Evolutionary conservation across 1,140 invertebrate genomes (phyloP), one percentile per base, ranked within the genome.

Genomic region (Heliothis virescens): DNA sequence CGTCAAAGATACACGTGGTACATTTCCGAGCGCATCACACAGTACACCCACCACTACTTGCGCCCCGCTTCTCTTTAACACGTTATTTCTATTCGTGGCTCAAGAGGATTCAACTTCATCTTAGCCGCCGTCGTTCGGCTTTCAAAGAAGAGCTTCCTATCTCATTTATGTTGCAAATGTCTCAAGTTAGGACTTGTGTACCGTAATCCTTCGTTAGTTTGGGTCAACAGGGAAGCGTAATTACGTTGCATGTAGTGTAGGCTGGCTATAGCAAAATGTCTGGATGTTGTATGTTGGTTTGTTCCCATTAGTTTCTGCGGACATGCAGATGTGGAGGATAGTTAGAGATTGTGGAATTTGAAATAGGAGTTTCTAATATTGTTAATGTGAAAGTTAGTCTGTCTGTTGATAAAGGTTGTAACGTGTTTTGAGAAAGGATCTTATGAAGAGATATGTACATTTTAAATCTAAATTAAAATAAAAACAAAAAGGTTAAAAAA

Each of bases 101-200:
- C 71, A 47, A 74, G 71, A 74, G 55, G 71, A 59, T 63, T 34
- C 73, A 75, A 75, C 73, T 62, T 75, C 73, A 62, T 60, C 59
- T 75, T 75, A 75, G 57, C 73, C 41, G 21, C 1, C 57, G 57
- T 48, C 63, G 67, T 71, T 71, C 67, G 48, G 67, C 67, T 71
- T 71, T 75, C 57, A 75, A 75, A 75, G 52, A 73, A 73, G 53
- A 57, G 59, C 73, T 75, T 62, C 73, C 57, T 50, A 62, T 75
- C 73, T 75, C 73, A 63, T 75, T 59, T 75, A 75, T 62, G 59
- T 75, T 75, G 73, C 59, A 75, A 52, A 71, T 71, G 67, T 71
- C 67, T 71, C 67, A 67, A 67, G 67, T 71, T 52, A 52, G 48
- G 67, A 71, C 67, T 71, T 71, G 67, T 71, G 48, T 71, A 71